phyloP scores from a whole-genome alignment of 2,888 invertebrate genomes.

The Coleophora deauratella region DNA sequence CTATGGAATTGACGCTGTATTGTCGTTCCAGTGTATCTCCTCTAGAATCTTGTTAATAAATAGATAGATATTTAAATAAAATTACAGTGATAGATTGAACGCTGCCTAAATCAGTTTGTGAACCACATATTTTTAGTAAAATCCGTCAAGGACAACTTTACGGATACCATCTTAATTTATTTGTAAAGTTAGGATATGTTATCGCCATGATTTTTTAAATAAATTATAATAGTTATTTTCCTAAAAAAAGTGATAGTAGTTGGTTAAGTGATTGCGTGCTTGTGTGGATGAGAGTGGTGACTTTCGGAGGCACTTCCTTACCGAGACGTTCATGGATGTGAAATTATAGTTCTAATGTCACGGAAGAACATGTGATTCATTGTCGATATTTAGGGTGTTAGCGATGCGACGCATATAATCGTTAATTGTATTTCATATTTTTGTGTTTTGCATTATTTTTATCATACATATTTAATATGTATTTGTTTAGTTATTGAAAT shows the following conservation, averaged over 20 bases:
- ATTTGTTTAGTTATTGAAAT: constrained; percentile 7
- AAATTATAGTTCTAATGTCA: constrained; percentile 40
- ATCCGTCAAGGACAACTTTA: constrained; percentile 51
- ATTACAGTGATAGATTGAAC: constrained; percentile 35
- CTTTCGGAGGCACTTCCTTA: constrained; percentile 67
- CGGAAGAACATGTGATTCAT: constrained; percentile 51
- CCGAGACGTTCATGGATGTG: constrained; percentile 46
- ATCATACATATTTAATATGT: constrained; percentile 15
- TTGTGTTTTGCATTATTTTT: constrained; percentile 45
- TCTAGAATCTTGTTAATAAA: constrained; percentile 43
- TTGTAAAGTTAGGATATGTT: constrained; percentile 69
- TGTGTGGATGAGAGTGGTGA: constrained; percentile 52
- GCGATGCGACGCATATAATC: constrained; percentile 36
- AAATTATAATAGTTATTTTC: constrained; percentile 53
- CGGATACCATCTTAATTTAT: constrained; percentile 63
- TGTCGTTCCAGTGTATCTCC: constrained; percentile 18
- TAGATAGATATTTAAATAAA: constrained; percentile 21
- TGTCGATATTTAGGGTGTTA: constrained; percentile 40
- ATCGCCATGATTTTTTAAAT: constrained; percentile 56
- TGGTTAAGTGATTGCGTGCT: constrained; percentile 58
- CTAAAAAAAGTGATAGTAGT: constrained; percentile 73
- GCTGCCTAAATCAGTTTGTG: constrained; percentile 36
- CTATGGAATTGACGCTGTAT: constrained; percentile 5
- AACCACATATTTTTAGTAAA: constrained; percentile 53
- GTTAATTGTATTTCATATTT: constrained; percentile 24